A percentile compares a stretch with the other conserved stretches of the same genome.
These are phyloP conservation scores for Bombus breviceps DNA, from an alignment of 1,140 invertebrate genomes.

Conservation along the genomic window DNA sequence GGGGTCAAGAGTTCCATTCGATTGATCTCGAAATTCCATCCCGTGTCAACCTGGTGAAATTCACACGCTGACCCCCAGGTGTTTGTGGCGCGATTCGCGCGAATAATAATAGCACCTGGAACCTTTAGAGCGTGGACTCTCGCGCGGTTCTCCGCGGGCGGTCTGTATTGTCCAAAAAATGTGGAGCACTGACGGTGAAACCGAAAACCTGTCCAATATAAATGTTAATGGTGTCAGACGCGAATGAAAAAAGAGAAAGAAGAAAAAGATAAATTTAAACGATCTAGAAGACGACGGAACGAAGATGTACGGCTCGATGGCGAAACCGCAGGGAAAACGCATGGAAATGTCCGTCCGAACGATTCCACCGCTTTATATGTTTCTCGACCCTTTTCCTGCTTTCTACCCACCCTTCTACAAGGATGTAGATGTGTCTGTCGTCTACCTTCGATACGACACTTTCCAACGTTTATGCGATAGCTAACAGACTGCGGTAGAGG, in stretches of 20 bases:
- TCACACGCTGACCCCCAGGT: slow-evolving; percentile 62
- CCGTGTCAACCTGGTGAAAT: slow-evolving; percentile 50
- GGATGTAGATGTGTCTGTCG: not conserved
- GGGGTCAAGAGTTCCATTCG: slow-evolving; percentile 16
- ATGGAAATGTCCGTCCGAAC: slow-evolving; percentile 53
- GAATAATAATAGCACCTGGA: slow-evolving; percentile 58
- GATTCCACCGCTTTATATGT: slow-evolving; percentile 28
- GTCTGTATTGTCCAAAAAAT: slow-evolving; percentile 69
- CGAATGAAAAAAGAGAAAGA: not conserved
- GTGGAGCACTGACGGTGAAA: slow-evolving; percentile 53
- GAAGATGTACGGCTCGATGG: slow-evolving; percentile 35
- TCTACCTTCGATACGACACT: not conserved
- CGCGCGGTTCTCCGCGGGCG: slow-evolving; percentile 54
- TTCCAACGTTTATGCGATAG: not conserved
- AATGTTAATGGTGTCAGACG: slow-evolving; percentile 68
- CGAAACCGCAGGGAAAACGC: slow-evolving; percentile 44
- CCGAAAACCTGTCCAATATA: slow-evolving; percentile 67
- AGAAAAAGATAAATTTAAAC: slow-evolving; percentile 42
- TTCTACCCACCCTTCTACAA: not conserved
- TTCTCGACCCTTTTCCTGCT: not conserved
- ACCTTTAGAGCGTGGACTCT: slow-evolving; percentile 50
- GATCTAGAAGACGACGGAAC: not conserved
- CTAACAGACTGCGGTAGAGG: not conserved
- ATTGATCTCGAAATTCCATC: slow-evolving; percentile 28
- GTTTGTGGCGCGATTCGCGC: slow-evolving; percentile 52